Evolutionary conservation across 2,797 vertebrate genomes (phyloP), one percentile per base, ranked within the genome.

Genomic region (Acrossocheilus wenchowensis): DNA sequence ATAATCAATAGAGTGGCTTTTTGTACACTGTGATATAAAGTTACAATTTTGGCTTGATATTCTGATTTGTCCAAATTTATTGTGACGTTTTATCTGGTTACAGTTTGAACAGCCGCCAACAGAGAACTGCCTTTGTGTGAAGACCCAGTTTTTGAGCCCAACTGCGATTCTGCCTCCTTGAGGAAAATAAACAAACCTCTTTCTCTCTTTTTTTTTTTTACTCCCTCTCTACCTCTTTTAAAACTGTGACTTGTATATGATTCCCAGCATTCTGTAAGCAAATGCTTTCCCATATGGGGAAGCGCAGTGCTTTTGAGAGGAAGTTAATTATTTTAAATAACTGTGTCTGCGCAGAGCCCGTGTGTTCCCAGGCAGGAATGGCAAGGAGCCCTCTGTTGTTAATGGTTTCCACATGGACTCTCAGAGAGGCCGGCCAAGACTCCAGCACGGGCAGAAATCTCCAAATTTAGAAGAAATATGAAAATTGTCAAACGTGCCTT

Each of bases 401-500:
- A 97, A 97, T 96, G 95, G 95, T 94, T 97, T 97, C 95, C 95
- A 95, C 95, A 97, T 97, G 96, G 96, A 94, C 94, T 93, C 93
- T 94, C 92, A 94, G 95, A 93, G 91, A 94, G 90, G 84, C 81
- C 94, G 83, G 96, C 95, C 95, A 96, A 97, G 94, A 94, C 95
- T 95, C 93, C 93, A 92, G 96, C 96, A 96, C 96, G 95, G 96
- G 95, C 95, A 97, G 95, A 97, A 97, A 97, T 96, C 96, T 97
- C 97, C 97, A 97, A 97, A 97, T 97, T 97, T 97, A 97, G 97
- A 97, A 97, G 97, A 97, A 97, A 97, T 97, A 97, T 97, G 97
- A 97, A 97, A 97, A 97, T 97, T 96, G 95, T 97, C 96, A 96
- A 96, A 95, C 94, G 92, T 95, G 94, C 95, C 95, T 96, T 97